These are phyloP conservation scores for Periophthalmodon schlosseri DNA, from an alignment of 2,113 vertebrate species.

Conservation along the genomic window DNA sequence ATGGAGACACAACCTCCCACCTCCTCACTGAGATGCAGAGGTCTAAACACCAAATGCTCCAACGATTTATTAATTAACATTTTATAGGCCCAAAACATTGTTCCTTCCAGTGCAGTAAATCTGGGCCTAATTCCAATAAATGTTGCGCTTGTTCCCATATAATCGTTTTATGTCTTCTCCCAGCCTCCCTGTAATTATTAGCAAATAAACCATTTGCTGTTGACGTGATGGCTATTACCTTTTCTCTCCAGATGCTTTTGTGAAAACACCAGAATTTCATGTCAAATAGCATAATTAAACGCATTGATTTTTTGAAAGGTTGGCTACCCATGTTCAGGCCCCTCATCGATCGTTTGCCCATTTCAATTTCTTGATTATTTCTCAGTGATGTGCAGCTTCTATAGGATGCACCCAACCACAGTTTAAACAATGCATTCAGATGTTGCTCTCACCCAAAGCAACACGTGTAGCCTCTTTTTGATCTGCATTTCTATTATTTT, in stretches of 20 bases:
- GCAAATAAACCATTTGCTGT: conserved; percentile 9
- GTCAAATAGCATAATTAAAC: conserved; percentile 55
- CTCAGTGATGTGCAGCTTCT: conserved; percentile 37
- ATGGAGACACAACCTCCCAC: not conserved
- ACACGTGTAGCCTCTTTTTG: not conserved
- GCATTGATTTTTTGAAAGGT: conserved; percentile 45
- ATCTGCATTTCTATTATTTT: not conserved
- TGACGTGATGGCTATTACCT: conserved; percentile 31
- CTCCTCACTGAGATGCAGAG: no score
- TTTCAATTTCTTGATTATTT: conserved; percentile 54
- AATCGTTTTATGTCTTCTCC: not conserved
- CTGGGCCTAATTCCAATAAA: not conserved
- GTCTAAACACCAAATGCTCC: no score
- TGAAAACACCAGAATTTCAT: conserved; percentile 45
- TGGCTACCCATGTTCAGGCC: conserved; percentile 29
- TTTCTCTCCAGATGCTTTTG: conserved; percentile 39
- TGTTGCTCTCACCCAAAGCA: not conserved
- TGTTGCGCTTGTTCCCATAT: not conserved
- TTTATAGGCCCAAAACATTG: not conserved
- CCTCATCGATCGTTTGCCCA: conserved; percentile 39
- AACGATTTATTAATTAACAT: not conserved
- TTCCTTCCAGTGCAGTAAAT: not conserved
- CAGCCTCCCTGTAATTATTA: conserved; percentile 2
- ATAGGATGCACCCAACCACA: not conserved
- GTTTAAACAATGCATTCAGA: not conserved